These are phyloP conservation scores for Pardosa pseudoannulata DNA, from an alignment of 2,888 invertebrate genomes.

Conservation along the genomic window DNA sequence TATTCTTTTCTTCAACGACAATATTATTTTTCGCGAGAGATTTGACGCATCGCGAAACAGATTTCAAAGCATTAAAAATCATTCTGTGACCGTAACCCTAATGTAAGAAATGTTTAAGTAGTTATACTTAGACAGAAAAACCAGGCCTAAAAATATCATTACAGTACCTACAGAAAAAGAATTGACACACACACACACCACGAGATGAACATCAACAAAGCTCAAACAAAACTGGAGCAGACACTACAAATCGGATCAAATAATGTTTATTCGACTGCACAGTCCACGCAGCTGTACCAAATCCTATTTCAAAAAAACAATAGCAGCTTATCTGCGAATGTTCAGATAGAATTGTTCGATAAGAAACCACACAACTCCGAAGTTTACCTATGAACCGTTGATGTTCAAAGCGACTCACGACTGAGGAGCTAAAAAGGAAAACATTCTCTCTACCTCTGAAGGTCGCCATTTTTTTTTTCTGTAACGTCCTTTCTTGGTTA, in stretches of 20 bases:
- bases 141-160: too few species aligned
- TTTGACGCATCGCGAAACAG: too few species aligned
- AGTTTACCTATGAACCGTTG: background rate
- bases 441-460: background rate
- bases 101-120: too few species aligned
- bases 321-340: background rate
- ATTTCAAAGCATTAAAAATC: too few species aligned
- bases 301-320: background rate
- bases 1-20: too few species aligned
- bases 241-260: background rate
- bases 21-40: too few species aligned
- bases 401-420: background rate
- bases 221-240: background rate
- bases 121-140: too few species aligned
- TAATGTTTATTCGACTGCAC: background rate
- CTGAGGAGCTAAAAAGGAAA: background rate
- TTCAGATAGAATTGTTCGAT: background rate
- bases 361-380: background rate
- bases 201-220: too few species aligned
- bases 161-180: too few species aligned
- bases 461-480: background rate
- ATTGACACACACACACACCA: too few species aligned
- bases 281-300: background rate
- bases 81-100: too few species aligned
- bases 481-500: background rate